Conservation (phyloP, 2,797 vertebrate species). For the Centropyge bicolor region DNA sequence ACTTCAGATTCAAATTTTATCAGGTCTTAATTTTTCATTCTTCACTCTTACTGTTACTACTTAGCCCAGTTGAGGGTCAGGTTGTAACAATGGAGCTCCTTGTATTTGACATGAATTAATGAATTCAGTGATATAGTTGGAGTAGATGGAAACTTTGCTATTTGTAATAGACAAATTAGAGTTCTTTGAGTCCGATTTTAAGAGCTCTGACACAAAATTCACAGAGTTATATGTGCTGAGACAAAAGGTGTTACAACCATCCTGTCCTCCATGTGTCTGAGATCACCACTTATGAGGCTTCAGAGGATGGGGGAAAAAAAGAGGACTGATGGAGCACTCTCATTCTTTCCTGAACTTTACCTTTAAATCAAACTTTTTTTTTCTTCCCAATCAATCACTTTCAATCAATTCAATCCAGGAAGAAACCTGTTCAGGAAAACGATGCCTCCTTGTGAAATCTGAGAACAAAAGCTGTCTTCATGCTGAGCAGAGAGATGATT, state of each 20-base stretch:
- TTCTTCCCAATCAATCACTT: constrained; percentile 59
- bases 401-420: constrained; percentile 67
- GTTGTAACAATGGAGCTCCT: neutral
- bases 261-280: neutral
- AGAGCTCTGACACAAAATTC: neutral
- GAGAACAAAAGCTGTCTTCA: constrained; percentile 76
- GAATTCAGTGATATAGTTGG: neutral
- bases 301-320: neutral
- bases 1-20: neutral
- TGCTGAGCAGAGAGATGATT: constrained; percentile 78
- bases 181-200: neutral
- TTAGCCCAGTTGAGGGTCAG: too few species aligned
- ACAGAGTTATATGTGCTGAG: neutral
- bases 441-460: constrained; percentile 65
- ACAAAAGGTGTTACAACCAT: neutral
- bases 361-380: constrained; percentile 43
- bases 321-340: neutral
- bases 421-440: constrained; percentile 56
- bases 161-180: neutral
- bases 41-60: too few species aligned
- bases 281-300: neutral
- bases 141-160: neutral
- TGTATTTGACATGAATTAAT: neutral
- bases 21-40: too few species aligned
- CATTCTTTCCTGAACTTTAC: constrained; percentile 46